Percentiles rank a stretch among this genome's conserved stretches.
Conservation (phyloP, 35 echinoderm and acorn worm genomes). For the Acanthaster planci region DNA sequence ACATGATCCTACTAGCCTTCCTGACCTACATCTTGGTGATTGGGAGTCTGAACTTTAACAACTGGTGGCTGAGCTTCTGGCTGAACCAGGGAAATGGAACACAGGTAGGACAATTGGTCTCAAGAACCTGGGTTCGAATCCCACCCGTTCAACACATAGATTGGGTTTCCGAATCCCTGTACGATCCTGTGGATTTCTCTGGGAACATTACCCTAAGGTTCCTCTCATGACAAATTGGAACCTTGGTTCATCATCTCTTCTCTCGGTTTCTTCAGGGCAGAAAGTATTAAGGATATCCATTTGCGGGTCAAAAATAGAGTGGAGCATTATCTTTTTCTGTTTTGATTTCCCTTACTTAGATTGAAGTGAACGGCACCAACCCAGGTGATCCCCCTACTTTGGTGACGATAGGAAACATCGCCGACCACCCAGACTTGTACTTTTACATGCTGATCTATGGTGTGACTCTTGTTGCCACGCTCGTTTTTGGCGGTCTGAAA, state of each 20-base stretch:
- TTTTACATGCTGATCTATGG: slow-evolving; percentile 89
- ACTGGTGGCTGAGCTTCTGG: slow-evolving; percentile 97
- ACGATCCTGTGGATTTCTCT: background rate
- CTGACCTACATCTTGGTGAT: slow-evolving; percentile 60
- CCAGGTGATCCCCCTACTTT: background rate
- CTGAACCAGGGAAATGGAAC: slow-evolving; percentile 63
- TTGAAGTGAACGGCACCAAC: background rate
- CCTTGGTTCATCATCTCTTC: background rate
- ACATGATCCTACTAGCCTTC: slow-evolving; percentile 48
- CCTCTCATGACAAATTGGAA: background rate
- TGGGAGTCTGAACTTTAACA: slow-evolving; percentile 75
- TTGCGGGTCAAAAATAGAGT: background rate
- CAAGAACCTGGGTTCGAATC: background rate
- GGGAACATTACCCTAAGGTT: background rate
- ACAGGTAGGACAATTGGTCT: no score
- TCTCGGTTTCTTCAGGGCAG: background rate
- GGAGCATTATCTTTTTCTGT: no score
- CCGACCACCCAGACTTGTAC: slow-evolving; percentile 47
- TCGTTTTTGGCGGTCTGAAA: slow-evolving; percentile 71
- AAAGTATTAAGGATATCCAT: background rate
- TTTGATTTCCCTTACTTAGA: background rate
- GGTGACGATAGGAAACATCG: slow-evolving; percentile 26
- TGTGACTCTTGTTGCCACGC: slow-evolving; percentile 60
- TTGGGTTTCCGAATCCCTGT: background rate
- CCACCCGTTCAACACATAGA: background rate